Percentiles rank a stretch among this genome's conserved stretches.
Evolutionary conservation across 2,797 vertebrate species (phyloP).

Genomic region (Gobio occitaniae): DNA sequence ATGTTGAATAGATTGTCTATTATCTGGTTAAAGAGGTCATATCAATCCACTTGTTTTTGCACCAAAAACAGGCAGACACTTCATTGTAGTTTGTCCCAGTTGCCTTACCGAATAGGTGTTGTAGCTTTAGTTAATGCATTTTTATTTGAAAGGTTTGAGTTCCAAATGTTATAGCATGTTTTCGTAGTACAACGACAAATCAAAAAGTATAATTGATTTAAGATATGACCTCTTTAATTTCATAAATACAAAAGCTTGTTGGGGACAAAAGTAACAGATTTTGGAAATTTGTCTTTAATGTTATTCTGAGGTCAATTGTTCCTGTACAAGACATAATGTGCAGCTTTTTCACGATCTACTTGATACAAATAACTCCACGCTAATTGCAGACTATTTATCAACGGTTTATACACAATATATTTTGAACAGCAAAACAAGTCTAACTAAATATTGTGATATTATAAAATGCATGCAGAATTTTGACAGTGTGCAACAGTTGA

Average conservation of each 20-base stretch:
- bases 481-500: conserved; percentile 68
- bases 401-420: conserved; percentile 63
- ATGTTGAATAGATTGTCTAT: neutral
- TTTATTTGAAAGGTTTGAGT: neutral
- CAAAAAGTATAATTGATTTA: neutral
- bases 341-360: conserved; percentile 14
- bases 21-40: conserved; percentile 27
- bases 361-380: conserved; percentile 4
- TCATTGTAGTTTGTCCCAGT: neutral
- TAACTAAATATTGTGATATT: conserved; percentile 36
- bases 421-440: conserved; percentile 38
- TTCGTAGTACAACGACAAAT: no score
- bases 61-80: conserved; percentile 1
- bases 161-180: neutral
- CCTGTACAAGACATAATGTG: conserved; percentile 34
- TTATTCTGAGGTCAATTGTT: conserved; percentile 2
- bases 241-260: neutral
- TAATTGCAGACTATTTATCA: conserved; percentile 49
- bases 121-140: neutral
- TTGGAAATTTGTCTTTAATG: conserved; percentile 1
- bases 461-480: conserved; percentile 51
- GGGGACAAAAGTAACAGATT: neutral
- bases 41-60: conserved; percentile 12
- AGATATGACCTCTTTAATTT: conserved; percentile 42
- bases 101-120: neutral